Evolutionary conservation across 2,797 vertebrate species (phyloP).

Genomic region (Halcyon smyrnensis): DNA sequence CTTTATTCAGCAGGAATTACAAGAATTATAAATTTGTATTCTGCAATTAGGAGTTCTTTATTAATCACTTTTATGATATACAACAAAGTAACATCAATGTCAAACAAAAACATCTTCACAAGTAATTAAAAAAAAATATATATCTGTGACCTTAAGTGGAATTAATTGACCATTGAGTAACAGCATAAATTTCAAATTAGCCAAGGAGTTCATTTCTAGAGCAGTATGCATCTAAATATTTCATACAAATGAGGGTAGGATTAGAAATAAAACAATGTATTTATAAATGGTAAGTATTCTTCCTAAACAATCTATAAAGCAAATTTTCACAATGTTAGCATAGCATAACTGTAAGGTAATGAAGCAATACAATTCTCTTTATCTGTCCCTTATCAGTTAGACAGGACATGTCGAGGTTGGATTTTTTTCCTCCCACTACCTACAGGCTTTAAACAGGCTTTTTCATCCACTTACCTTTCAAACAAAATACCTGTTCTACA

Average conservation of each 20-base stretch:
- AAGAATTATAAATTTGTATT: neutral
- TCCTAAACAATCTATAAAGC: neutral
- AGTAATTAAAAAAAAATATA: slow-evolving; percentile 8
- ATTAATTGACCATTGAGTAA: slow-evolving; percentile 17
- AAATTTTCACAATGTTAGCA: neutral
- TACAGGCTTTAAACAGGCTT: neutral
- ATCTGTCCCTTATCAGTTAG: neutral
- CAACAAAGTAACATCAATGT: slow-evolving; percentile 3
- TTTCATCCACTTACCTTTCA: neutral
- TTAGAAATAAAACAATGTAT: neutral
- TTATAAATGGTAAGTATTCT: neutral
- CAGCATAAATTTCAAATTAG: neutral
- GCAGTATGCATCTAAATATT: neutral
- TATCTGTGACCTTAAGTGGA: slow-evolving; percentile 19
- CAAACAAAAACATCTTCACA: slow-evolving; percentile 30
- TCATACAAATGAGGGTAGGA: neutral
- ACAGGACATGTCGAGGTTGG: neutral
- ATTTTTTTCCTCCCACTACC: accelerated
- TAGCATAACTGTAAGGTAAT: neutral
- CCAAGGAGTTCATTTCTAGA: slow-evolving; percentile 32
- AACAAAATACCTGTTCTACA: neutral
- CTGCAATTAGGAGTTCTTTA: neutral
- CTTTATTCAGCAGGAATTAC: neutral
- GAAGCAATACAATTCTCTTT: neutral
- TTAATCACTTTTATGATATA: slow-evolving; percentile 26